phyloP scores from a whole-genome alignment of 1,140 invertebrate genomes.

The Drosophila funebris region DNA sequence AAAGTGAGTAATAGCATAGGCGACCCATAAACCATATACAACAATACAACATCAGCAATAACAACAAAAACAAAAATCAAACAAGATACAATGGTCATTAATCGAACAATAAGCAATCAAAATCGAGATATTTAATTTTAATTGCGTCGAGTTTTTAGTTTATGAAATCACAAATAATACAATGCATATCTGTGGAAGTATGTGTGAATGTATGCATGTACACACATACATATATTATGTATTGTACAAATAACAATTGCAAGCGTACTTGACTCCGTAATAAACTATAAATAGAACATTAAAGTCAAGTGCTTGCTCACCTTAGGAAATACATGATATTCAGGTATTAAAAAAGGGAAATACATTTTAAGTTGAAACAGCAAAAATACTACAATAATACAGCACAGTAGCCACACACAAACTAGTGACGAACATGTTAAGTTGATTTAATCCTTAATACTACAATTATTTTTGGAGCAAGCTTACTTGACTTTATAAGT shows the following conservation, averaged over 20 bases:
- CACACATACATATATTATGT: not conserved
- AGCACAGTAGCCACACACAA: not conserved
- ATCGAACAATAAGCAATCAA: constrained; percentile 65
- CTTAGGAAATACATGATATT: constrained; percentile 26
- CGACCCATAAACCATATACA: constrained; percentile 50
- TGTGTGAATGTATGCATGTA: not conserved
- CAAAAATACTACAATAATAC: constrained; percentile 14
- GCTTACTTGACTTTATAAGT: too few species aligned
- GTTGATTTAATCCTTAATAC: too few species aligned
- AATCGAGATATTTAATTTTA: constrained; percentile 67
- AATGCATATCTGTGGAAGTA: not conserved
- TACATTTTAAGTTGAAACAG: constrained; percentile 7
- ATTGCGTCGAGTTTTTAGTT: constrained; percentile 55
- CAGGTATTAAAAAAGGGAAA: constrained; percentile 15
- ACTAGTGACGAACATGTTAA: not conserved
- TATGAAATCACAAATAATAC: constrained; percentile 27
- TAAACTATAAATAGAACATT: constrained; percentile 26
- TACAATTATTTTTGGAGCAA: too few species aligned
- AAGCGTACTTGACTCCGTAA: constrained; percentile 26
- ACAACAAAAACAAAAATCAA: constrained; percentile 11
- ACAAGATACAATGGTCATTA: constrained; percentile 56
- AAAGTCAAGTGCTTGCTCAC: constrained; percentile 17
- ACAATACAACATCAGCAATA: constrained; percentile 20
- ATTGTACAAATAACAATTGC: constrained; percentile 16
- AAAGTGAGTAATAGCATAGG: constrained; percentile 69